Evolutionary conservation across 2,797 vertebrate genomes (phyloP), one percentile per base, ranked within the genome.

Genomic region (Rhincodon typus): DNA sequence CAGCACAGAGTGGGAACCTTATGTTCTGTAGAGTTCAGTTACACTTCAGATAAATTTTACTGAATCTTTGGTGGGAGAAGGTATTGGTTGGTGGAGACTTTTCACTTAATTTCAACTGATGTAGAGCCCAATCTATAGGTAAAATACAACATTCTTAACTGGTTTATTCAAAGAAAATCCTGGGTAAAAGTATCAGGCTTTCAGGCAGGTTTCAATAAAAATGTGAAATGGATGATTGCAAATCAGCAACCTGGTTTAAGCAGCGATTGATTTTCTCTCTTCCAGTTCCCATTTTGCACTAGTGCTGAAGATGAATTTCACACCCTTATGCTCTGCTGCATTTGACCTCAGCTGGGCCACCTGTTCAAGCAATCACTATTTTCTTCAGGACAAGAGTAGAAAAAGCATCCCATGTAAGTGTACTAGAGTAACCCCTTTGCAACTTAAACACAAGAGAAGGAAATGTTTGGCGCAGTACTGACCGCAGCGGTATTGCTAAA

Each of bases 1-100:
- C 34, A 67, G 88, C 57, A 91, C 62, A 23, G 57, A 91, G 17
- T 38, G 34, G 90, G 90, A 93, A 93, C 90, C 38, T 93, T 93
- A 6, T 67, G 90, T 93, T 67, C 62, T 93, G 90, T n/a, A 19
- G 66, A 62, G 62, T n/a, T 38, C 57, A 67, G 34, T 34, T 66
- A 38, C 17, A 10, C 62, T 66, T n/a, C 30, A 38, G 62, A 93
- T 93, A 38, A 67, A 38, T n/a, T 93, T 77, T 93, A 38, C 90
- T 67, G 4, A 67, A 38, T n/a, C 17, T 19, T 57, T 34, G 7
- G 3, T 27, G 13, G 6, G 8, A 19, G 62, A 5, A 17, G 25
- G 25, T 12, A 34, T 57, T 88, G 50, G 12, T 34, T 62, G 57
- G 10, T 8, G 57, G 17, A 30, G 42, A 6, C 34, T 2, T 38